Conservation (phyloP, 2,797 vertebrate genomes). For the Chanos chanos region DNA sequence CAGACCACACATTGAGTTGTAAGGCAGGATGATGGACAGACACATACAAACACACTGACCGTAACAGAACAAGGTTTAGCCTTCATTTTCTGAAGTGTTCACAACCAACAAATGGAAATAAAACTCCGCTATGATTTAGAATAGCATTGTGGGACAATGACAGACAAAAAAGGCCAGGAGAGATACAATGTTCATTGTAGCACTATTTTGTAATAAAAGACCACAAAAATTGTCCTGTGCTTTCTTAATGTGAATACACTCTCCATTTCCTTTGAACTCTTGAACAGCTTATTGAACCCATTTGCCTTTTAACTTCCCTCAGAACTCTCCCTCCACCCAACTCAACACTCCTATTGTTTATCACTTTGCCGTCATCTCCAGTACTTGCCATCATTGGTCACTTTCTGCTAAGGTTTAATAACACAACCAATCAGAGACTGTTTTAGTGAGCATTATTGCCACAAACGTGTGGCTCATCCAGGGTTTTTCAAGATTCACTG, state of each 20-base stretch:
- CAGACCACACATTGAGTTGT: constrained; percentile 56
- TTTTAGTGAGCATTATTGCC: constrained; percentile 86
- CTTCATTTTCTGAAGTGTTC: constrained; percentile 77
- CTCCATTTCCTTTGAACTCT: constrained; percentile 65
- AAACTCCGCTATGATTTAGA: not conserved
- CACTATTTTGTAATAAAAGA: constrained; percentile 95
- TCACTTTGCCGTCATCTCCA: not conserved
- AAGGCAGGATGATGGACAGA: constrained; percentile 59
- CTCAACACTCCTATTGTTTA: too few species aligned
- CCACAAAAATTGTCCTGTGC: constrained; percentile 76
- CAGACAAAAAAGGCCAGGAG: constrained; percentile 52
- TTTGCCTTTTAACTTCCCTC: not conserved
- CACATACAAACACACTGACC: constrained; percentile 50
- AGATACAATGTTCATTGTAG: constrained; percentile 92
- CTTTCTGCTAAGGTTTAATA: constrained; percentile 61
- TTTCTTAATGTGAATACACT: constrained; percentile 80
- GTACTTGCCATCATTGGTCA: too few species aligned
- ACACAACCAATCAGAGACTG: constrained; percentile 76
- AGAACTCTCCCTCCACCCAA: too few species aligned
- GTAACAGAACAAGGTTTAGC: constrained; percentile 73
- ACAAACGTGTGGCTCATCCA: constrained; percentile 79
- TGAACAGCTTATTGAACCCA: not conserved
- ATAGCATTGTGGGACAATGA: constrained; percentile 7
- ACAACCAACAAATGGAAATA: constrained; percentile 22
- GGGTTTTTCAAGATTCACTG: constrained; percentile 83